phyloP scores from a whole-genome alignment of 2,888 invertebrate species.

The Polylopha cassiicola region DNA sequence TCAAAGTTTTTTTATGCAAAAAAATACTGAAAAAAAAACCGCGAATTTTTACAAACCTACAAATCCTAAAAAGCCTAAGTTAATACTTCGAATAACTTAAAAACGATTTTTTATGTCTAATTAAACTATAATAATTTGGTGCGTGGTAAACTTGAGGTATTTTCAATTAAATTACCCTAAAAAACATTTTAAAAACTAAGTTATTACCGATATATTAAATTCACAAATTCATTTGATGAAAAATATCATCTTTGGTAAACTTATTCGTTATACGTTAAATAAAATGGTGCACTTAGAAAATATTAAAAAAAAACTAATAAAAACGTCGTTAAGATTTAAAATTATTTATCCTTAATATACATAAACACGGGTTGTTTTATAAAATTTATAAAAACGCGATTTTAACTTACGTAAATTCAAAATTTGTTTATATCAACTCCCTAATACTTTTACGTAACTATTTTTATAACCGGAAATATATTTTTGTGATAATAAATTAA shows the following conservation, averaged over 20 bases:
- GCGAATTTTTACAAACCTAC: too few species aligned
- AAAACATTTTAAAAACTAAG: slow-evolving; percentile 32
- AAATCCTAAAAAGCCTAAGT: slow-evolving; percentile 42
- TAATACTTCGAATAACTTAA: slow-evolving; percentile 59
- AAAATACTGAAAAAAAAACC: too few species aligned
- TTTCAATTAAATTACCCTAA: slow-evolving; percentile 43
- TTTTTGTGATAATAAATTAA: too few species aligned
- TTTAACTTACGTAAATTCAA: slow-evolving; percentile 4
- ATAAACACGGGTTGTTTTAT: slow-evolving; percentile 12
- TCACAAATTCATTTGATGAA: slow-evolving; percentile 73
- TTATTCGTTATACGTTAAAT: slow-evolving; percentile 58
- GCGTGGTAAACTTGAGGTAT: slow-evolving; percentile 76
- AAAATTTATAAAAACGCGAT: slow-evolving; percentile 12
- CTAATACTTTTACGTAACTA: too few species aligned
- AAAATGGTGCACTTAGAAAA: slow-evolving; percentile 59
- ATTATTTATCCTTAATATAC: slow-evolving; percentile 10
- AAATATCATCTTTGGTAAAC: slow-evolving; percentile 69
- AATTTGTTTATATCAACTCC: too few species aligned
- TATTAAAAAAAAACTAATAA: slow-evolving; percentile 16
- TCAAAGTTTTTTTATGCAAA: too few species aligned
- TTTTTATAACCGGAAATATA: too few species aligned
- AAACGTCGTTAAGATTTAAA: slow-evolving; percentile 13
- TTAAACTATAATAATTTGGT: slow-evolving; percentile 69
- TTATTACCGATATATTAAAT: slow-evolving; percentile 52
- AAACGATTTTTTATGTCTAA: slow-evolving; percentile 41